phyloP scores from a whole-genome alignment of 2,797 vertebrate species.

The Cynodonichthys magdalenae region DNA sequence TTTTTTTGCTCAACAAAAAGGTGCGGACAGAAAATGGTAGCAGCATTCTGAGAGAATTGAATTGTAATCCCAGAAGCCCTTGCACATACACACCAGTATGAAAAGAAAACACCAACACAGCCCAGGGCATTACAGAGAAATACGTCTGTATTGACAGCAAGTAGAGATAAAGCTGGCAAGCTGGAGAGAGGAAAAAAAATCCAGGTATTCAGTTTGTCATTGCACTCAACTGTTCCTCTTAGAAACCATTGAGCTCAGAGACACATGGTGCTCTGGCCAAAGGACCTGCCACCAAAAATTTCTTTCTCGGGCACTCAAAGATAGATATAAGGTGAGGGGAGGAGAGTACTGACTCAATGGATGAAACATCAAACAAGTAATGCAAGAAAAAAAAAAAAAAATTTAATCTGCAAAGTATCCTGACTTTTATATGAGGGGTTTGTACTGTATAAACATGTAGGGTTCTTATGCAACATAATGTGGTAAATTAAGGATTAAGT shows the following conservation, averaged over 20 bases:
- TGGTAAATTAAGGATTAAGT: neutral
- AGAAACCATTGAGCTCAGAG: slow-evolving; percentile 38
- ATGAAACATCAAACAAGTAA: neutral
- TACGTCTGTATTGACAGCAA: slow-evolving; percentile 22
- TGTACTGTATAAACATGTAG: neutral
- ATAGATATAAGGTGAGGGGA: neutral
- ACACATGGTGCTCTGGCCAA: slow-evolving; percentile 14
- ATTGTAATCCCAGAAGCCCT: slow-evolving; percentile 38
- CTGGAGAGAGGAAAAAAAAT: slow-evolving; percentile 10
- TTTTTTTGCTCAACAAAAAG: slow-evolving; percentile 14
- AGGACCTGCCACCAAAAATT: slow-evolving; percentile 17
- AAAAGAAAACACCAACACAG: slow-evolving; percentile 38
- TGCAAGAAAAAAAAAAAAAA: slow-evolving; percentile 2
- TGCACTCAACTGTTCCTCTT: slow-evolving; percentile 39
- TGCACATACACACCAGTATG: slow-evolving; percentile 31
- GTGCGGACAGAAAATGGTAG: slow-evolving; percentile 25
- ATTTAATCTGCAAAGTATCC: no score
- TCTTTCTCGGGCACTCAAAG: neutral
- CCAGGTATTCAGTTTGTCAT: slow-evolving; percentile 37
- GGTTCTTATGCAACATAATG: neutral
- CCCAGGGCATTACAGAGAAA: slow-evolving; percentile 41
- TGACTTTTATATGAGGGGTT: neutral
- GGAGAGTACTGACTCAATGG: neutral
- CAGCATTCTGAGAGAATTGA: slow-evolving; percentile 36
- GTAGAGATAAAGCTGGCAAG: slow-evolving; percentile 26